These are phyloP conservation scores for Umimayanthus kanabou DNA, from an alignment of 92 coral and sea anemone species.

Conservation along the genomic window DNA sequence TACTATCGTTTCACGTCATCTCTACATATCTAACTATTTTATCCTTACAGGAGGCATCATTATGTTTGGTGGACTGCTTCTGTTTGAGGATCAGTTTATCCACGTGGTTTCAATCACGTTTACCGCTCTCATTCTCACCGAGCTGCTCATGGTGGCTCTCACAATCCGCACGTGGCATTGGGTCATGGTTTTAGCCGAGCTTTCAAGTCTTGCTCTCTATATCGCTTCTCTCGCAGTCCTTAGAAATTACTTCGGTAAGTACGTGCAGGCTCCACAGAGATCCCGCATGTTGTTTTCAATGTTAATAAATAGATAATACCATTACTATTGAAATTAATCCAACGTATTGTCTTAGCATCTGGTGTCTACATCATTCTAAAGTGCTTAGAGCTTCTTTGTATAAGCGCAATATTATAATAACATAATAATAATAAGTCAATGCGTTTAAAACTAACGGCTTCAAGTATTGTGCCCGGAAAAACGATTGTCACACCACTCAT, in stretches of 20 bases:
- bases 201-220: constrained; percentile 84
- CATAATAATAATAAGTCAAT: no score
- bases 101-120: constrained; percentile 97
- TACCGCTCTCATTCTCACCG: constrained; percentile 94
- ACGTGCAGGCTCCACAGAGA: not conserved
- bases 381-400: no score
- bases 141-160: constrained; percentile 93
- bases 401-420: no score
- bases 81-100: constrained; percentile 91
- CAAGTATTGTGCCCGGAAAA: no score
- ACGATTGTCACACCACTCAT: no score
- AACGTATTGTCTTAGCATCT: no score
- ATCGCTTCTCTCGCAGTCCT: constrained; percentile 81
- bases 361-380: no score
- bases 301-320: not conserved
- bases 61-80: constrained; percentile 95
- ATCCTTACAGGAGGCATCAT: constrained; percentile 76
- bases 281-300: no score
- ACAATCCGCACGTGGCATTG: constrained; percentile 99
- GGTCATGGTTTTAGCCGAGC: constrained; percentile 91
- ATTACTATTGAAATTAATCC: no score
- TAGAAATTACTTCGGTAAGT: constrained; percentile 90
- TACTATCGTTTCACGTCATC: no score
- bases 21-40: no score
- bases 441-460: no score